Base-by-base conservation (phyloP, 1,140 invertebrate species). In the Zaprionus lachaisei region DNA sequence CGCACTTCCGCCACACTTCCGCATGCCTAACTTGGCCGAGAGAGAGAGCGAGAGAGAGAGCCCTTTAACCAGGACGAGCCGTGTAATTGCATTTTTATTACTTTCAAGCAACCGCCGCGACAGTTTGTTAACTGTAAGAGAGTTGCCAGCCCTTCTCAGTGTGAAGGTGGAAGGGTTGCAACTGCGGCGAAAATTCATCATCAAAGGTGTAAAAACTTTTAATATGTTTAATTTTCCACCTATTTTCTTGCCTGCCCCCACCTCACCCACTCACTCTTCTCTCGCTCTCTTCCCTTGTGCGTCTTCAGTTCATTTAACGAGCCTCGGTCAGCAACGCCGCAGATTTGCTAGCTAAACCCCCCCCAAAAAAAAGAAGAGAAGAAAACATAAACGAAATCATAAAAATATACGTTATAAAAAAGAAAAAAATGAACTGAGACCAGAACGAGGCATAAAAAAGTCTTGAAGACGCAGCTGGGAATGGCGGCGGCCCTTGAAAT, bases 1-100 rank as follows among this genome's bases (percentile, higher is more conserved):
- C 44, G 28, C 31, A 28, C n/a, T 34, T 34, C 31, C 31, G 31
- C 54, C 38, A n/a, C 17, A 47, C 55, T 44, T 44, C 41, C 41
- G 41, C 41, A 47, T 17, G n/a, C 54, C 24, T 22, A 56, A 56
- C 54, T 56, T 31, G 54, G 15, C 7, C 54, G 6, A 37, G 17
- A 2, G 6, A 37, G n/a, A 17, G n/a, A 4, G 17, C n/a, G 11
- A 20, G 11, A 2, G 28, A n/a, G 7, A 3, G 64, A 3, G 17
- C 2, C n/a, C 47, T n/a, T 55, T 41, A 67, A 54, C 57, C 65
- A 37, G 81, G 65, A 54, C 66, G 63, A 41, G 55, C 74, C 64
- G 58, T 82, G 89, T 92, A 92, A 92, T 92, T 92, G 87, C 91
- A 92, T 91, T 92, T 92, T 92, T 92, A 92, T 92, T 92, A 92